phyloP scores from a whole-genome alignment of 2,113 vertebrate species.

The Melanerpes formicivorus region DNA sequence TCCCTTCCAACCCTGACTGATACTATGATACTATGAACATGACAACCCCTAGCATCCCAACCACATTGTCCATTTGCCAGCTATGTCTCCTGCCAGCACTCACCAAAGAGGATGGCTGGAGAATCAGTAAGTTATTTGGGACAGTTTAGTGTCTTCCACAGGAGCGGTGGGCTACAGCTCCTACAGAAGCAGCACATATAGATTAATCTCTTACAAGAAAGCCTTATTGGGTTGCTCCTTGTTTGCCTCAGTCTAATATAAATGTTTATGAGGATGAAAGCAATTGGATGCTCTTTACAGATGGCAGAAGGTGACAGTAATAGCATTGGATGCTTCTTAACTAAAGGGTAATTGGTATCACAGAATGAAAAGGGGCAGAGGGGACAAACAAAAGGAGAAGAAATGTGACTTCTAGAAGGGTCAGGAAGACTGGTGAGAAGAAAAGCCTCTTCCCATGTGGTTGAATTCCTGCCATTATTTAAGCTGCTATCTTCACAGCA shows the following conservation, averaged over 20 bases:
- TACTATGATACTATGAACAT: too few species aligned
- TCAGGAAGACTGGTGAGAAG: neutral
- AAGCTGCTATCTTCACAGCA: neutral
- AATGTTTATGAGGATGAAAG: slow-evolving; percentile 11
- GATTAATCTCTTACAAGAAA: neutral
- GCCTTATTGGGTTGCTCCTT: neutral
- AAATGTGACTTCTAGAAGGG: slow-evolving; percentile 1
- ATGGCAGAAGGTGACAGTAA: neutral
- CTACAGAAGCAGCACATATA: neutral
- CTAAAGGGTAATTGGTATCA: slow-evolving; percentile 27
- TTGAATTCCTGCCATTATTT: neutral
- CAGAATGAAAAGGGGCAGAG: neutral
- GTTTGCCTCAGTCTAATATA: slow-evolving; percentile 3
- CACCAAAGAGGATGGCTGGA: neutral
- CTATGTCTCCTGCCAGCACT: neutral
- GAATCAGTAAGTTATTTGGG: neutral
- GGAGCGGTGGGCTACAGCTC: neutral
- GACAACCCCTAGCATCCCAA: neutral
- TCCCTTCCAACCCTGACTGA: too few species aligned
- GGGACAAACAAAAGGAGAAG: neutral
- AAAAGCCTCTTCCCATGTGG: neutral
- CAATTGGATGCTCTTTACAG: neutral
- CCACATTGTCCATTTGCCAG: neutral
- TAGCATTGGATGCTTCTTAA: neutral
- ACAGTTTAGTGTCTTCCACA: neutral